Conservation (phyloP, 1,140 invertebrate species). For the Pectinophora gossypiella region DNA sequence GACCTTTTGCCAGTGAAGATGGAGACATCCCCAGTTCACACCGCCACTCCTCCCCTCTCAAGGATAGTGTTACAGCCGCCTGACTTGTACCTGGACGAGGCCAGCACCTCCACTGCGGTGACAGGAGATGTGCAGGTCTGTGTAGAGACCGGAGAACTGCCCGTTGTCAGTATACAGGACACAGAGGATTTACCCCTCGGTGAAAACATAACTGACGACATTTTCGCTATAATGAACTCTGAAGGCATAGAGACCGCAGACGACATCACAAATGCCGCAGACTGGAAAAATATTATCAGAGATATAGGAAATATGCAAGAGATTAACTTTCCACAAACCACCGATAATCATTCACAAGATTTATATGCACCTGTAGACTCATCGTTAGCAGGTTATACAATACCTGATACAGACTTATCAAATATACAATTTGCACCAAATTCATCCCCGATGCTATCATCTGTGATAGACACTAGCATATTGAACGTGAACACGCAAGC, state of each 20-base stretch:
- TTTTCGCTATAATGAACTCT: conserved; percentile 70
- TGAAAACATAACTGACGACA: conserved; percentile 67
- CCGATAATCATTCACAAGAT: conserved; percentile 45
- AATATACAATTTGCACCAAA: conserved; percentile 51
- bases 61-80: conserved; percentile 58
- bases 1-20: conserved; percentile 47
- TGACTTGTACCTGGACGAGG: conserved; percentile 61
- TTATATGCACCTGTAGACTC: conserved; percentile 46
- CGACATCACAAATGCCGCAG: conserved; percentile 58
- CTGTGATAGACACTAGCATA: conserved; percentile 43
- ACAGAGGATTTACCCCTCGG: conserved; percentile 61
- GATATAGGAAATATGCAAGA: conserved; percentile 67
- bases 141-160: conserved; percentile 62
- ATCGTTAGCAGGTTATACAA: conserved; percentile 40
- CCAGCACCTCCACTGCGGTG: conserved; percentile 49
- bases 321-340: conserved; percentile 56
- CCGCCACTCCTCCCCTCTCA: conserved; percentile 47
- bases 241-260: conserved; percentile 69
- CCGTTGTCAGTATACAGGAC: conserved; percentile 71
- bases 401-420: conserved; percentile 50
- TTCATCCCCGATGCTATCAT: conserved; percentile 42
- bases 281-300: conserved; percentile 71
- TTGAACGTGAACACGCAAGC: conserved; percentile 45
- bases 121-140: conserved; percentile 61
- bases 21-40: conserved; percentile 54